Conservation (phyloP, 2,113 vertebrate genomes). For the Silurus meridionalis region DNA sequence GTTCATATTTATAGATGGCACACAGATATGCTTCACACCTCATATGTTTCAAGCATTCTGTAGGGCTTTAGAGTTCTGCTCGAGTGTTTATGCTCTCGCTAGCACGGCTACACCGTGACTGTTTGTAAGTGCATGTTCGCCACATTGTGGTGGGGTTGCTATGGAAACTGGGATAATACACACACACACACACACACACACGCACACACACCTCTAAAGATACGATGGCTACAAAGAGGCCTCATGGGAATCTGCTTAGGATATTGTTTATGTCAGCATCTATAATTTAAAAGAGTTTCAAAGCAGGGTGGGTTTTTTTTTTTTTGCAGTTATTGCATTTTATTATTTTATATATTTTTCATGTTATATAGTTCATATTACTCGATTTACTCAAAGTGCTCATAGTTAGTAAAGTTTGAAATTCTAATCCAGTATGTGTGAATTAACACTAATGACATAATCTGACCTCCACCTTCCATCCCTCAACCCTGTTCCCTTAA, state of each 20-base stretch:
- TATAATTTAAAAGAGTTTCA: not conserved
- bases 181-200: constrained; percentile 4
- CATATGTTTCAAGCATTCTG: constrained; percentile 8
- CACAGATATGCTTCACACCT: not conserved
- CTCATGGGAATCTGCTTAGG: constrained; percentile 36
- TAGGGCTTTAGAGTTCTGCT: constrained; percentile 29
- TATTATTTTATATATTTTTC: not conserved
- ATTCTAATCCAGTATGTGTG: constrained; percentile 35
- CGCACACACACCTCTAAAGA: constrained; percentile 10
- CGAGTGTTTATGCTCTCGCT: constrained; percentile 36
- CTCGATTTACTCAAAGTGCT: not conserved
- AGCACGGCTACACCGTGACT: constrained; percentile 38
- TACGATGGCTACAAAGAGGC: constrained; percentile 40
- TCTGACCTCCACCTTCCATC: not conserved
- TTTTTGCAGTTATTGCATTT: not conserved
- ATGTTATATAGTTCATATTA: not conserved
- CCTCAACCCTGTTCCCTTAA: not conserved
- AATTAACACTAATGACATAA: constrained; percentile 40
- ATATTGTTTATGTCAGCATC: constrained; percentile 22
- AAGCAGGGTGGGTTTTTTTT: not conserved
- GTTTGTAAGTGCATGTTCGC: constrained; percentile 42
- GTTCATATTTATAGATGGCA: constrained; percentile 4
- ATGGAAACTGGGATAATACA: constrained; percentile 45
- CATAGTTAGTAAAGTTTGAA: constrained; percentile 19
- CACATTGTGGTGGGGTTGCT: constrained; percentile 45